Base-by-base conservation (phyloP, 2,113 vertebrate genomes). In the Takifugu bimaculatus region DNA sequence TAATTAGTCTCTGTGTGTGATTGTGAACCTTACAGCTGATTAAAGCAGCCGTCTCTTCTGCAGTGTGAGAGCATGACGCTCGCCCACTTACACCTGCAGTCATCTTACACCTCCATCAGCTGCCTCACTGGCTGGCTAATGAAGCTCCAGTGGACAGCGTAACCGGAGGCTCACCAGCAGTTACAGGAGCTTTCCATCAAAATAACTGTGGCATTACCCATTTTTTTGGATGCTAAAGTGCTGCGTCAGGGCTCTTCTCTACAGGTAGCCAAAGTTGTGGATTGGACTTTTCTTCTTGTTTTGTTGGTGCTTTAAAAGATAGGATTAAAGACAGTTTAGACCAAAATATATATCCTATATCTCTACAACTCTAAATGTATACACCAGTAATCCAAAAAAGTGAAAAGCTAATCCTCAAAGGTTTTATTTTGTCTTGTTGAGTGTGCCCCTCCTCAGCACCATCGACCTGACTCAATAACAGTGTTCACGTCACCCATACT, bases 1-100 rank as follows among this genome's bases (percentile, higher is more conserved):
- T 85, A 88, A 90, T 86, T 85, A 78, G 81, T 72, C 49, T 62
- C 60, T 39, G 45, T 72, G 65, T 29, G 57, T 27, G 7, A 54
- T 66, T 61, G 72, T 85, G 66, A 79, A 80, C 77, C 69, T 47
- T 78, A 57, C 68, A 72, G 60, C 32, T 75, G 78, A 88, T 87
- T 79, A 84, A 79, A 68, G 68, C 63, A 47, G 65, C 64, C 55
- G 11, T 39, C 35, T 39, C 9, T 10, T 39, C 54, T 50, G 39
- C 71, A 47, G 65, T 74, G 73, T 82, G 25, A 27, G 55, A 50
- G 68, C 54, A 29, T 54, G 74, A 82, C 58, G 68, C 62, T 28
- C 52, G 71, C 72, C 45, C 43, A 1, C 77, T 63, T 66, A 62
- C 67, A 53, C 65, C 64, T 42, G 57, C 66, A 45, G 51, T 48